Base-by-base conservation (phyloP, 2,113 vertebrate genomes). In the Gopherus flavomarginatus region DNA sequence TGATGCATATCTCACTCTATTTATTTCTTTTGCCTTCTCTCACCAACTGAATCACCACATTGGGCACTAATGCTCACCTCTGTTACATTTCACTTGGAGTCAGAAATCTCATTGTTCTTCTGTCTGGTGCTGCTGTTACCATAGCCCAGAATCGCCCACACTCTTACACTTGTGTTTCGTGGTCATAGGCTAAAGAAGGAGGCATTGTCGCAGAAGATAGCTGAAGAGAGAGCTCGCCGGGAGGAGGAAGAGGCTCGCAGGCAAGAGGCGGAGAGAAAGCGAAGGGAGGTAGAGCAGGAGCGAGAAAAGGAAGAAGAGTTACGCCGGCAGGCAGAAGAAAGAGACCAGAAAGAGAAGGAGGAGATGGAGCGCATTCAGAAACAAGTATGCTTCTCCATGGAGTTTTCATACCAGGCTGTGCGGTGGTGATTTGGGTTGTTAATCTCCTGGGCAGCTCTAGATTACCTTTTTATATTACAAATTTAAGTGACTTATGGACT, bases 121-220 rank as follows among this genome's bases (percentile, higher is more conserved):
- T 92, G 6, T 50, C 80, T 26, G 44, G 44, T 11, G 47, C 69
- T 21, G 54, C 88, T 82, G 8, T 24, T 81, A 38, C 79, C 49
- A 42, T 69, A 42, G 8, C 7, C 82, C 24, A 50, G 75, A 17
- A 92, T 72, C 3, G 16, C 49, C 81, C n/a, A 72, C 13, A 9
- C 54, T 81, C 44, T 92, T 38, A 75, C 4, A 3, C n/a, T 56
- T 47, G 4, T 90, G 9, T 84, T 87, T 84, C 54, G 31, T 53
- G 53, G 65, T 78, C 91, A 56, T 96, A 99, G 99, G 91, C 97
- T 98, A 86, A 99, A 99, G 78, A 98, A 97, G 96, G 99, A 99
- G 93, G 99, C 99, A 94, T 89, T 99, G 92, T 98, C 99, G 7
- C 99, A 98, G 96, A 98, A 96, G 98, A 98, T 99, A 96, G 99